phyloP scores from a whole-genome alignment of 2,797 vertebrate species.

The Rhabdomys pumilio region DNA sequence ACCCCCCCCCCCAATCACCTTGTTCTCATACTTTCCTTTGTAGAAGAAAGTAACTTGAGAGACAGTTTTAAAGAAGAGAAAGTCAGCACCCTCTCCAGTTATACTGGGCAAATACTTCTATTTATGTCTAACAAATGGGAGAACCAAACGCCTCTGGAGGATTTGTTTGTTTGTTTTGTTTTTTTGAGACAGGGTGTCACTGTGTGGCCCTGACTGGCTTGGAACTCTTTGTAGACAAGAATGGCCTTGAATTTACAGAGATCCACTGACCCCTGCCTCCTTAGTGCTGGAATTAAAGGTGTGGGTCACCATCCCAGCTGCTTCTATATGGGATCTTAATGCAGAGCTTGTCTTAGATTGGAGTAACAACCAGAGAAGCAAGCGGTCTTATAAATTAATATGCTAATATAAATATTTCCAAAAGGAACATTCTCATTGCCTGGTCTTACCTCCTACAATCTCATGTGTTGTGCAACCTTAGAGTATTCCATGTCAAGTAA shows the following conservation, averaged over 20 bases:
- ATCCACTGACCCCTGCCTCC: no score
- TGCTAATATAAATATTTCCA: background rate
- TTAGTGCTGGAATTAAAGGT: background rate
- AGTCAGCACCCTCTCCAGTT: background rate
- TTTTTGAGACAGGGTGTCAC: background rate
- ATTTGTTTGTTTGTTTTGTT: background rate
- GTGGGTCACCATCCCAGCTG: background rate
- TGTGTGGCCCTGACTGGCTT: background rate
- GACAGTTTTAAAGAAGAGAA: background rate
- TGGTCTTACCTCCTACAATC: background rate
- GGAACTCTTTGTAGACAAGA: background rate
- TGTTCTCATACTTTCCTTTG: background rate
- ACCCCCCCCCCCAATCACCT: background rate
- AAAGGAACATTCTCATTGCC: background rate
- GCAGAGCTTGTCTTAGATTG: conserved; percentile 26
- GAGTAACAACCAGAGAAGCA: conserved; percentile 46
- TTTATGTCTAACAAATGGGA: background rate
- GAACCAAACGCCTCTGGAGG: background rate
- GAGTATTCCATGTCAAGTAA: conserved; percentile 43
- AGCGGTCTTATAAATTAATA: conserved; percentile 38
- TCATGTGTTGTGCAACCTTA: background rate
- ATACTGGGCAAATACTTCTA: background rate
- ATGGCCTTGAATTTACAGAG: background rate
- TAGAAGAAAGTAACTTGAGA: background rate
- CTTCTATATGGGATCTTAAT: conserved; percentile 4